These are phyloP conservation scores for Drosophila mimica DNA, from an alignment of 2,888 invertebrate species.

Conservation along the genomic window DNA sequence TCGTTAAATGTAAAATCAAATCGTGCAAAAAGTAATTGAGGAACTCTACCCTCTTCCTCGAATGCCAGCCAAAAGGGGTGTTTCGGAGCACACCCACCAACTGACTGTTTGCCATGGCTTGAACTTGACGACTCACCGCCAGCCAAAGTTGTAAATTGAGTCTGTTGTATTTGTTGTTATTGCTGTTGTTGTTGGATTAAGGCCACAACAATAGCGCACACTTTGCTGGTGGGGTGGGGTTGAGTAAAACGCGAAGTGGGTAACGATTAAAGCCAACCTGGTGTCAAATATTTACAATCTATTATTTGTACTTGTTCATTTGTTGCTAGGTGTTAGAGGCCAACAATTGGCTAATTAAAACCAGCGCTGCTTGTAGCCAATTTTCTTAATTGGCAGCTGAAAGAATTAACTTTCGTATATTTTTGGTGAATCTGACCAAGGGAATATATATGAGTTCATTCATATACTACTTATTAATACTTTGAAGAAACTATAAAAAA, in stretches of 20 bases:
- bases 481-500: constrained; percentile 1
- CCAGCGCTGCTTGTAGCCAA: constrained; percentile 52
- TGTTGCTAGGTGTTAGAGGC: constrained; percentile 55
- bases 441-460: background rate
- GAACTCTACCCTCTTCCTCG: constrained; percentile 21
- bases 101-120: constrained; percentile 18
- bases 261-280: constrained; percentile 36
- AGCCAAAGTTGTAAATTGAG: constrained; percentile 61
- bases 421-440: background rate
- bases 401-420: constrained; percentile 9
- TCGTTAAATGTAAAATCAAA: constrained; percentile 85
- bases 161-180: constrained; percentile 46
- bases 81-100: background rate
- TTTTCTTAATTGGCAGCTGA: constrained; percentile 67
- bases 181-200: constrained; percentile 62
- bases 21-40: constrained; percentile 83
- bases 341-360: constrained; percentile 65
- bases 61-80: constrained; percentile 23
- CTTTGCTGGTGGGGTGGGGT: constrained; percentile 46
- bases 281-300: constrained; percentile 78
- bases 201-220: constrained; percentile 61
- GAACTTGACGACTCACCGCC: constrained; percentile 53
- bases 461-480: background rate
- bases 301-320: constrained; percentile 59
- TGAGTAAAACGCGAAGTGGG: constrained; percentile 31